Percentiles rank a stretch among this genome's conserved stretches.
Evolutionary conservation across 2,113 vertebrate genomes (phyloP).

Genomic region (Solea senegalensis): DNA sequence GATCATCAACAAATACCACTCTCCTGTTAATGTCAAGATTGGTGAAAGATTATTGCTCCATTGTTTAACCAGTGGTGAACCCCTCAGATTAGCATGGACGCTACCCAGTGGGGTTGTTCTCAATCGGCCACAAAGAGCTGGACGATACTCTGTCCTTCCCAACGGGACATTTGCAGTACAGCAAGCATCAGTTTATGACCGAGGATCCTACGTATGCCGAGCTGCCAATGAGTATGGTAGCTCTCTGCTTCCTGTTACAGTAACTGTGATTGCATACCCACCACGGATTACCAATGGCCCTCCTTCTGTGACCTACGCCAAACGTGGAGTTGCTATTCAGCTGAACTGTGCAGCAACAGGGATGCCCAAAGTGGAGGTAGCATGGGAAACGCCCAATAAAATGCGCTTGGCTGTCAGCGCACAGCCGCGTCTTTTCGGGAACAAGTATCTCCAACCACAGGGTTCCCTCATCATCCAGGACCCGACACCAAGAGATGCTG

Average conservation of each 20-base stretch:
- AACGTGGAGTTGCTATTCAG: constrained; percentile 86
- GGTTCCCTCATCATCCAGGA: constrained; percentile 90
- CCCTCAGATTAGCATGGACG: constrained; percentile 82
- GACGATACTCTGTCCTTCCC: constrained; percentile 82
- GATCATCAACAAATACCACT: constrained; percentile 79
- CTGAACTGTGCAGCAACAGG: constrained; percentile 87
- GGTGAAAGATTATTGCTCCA: constrained; percentile 88
- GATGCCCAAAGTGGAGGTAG: constrained; percentile 85
- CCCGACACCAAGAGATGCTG: constrained; percentile 81
- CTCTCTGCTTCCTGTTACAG: constrained; percentile 77
- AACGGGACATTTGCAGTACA: constrained; percentile 88
- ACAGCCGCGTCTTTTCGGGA: constrained; percentile 87
- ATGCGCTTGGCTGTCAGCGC: constrained; percentile 79
- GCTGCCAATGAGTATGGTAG: constrained; percentile 81
- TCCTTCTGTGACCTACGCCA: constrained; percentile 83
- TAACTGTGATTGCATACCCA: constrained; percentile 87
- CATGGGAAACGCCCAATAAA: constrained; percentile 90
- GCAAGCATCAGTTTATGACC: constrained; percentile 86
- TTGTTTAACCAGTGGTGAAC: constrained; percentile 75
- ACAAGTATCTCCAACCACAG: constrained; percentile 90
- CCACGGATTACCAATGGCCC: constrained; percentile 88
- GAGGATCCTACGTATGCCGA: constrained; percentile 88
- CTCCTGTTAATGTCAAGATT: constrained; percentile 83
- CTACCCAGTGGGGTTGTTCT: constrained; percentile 85
- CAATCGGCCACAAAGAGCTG: constrained; percentile 81